A percentile compares a stretch with the other conserved stretches of the same genome.
phyloP scores from a whole-genome alignment of 2,888 invertebrate genomes.

The Helobdella robusta region DNA sequence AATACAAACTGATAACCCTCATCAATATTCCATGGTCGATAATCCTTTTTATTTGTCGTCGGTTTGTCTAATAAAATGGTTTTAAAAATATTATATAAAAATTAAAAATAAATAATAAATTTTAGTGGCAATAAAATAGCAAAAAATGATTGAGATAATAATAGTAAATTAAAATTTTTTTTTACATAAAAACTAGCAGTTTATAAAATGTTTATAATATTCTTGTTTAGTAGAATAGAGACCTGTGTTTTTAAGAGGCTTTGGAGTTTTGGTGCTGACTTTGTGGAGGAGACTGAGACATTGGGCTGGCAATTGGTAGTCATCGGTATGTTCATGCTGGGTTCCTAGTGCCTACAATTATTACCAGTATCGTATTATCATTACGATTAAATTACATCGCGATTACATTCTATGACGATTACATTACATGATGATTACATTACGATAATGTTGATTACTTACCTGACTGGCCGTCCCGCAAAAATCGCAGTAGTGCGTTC shows the following conservation, averaged over 20 bases:
- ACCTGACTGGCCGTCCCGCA: constrained; percentile 7
- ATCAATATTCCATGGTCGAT: constrained; percentile 24
- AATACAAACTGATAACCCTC: constrained; percentile 25
- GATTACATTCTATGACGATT: too few species aligned
- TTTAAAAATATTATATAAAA: background rate
- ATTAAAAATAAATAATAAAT: background rate
- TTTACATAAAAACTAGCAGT: background rate
- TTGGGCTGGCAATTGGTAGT: too few species aligned
- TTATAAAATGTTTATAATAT: too few species aligned
- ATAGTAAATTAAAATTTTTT: background rate
- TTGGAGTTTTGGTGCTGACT: too few species aligned
- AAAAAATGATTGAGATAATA: background rate
- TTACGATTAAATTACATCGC: too few species aligned
- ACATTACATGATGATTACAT: too few species aligned
- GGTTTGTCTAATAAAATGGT: background rate
- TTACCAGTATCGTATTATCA: too few species aligned
- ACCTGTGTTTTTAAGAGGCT: too few species aligned
- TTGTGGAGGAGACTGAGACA: too few species aligned
- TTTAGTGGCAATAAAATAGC: background rate
- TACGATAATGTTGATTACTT: background rate
- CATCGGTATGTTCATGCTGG: too few species aligned
- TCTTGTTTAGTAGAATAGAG: too few species aligned
- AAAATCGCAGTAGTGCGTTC: background rate
- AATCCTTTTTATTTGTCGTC: background rate
- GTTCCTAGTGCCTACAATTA: constrained; percentile 8